These are phyloP conservation scores for Erebia epiphron DNA, from an alignment of 2,888 invertebrate species.

Conservation along the genomic window DNA sequence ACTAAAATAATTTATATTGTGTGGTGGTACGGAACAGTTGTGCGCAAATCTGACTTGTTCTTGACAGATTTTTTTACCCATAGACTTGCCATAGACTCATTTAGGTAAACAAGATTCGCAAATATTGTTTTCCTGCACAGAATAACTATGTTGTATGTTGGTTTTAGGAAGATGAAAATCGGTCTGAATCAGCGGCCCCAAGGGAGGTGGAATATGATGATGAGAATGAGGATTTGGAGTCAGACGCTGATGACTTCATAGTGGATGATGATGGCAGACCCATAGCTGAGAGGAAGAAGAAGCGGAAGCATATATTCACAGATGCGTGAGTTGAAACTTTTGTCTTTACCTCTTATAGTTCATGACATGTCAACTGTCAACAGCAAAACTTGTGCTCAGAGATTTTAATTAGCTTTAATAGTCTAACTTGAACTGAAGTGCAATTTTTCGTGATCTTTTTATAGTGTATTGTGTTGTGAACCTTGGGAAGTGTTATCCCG, in stretches of 20 bases:
- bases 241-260: conserved; percentile 97
- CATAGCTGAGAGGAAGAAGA: conserved; percentile 91
- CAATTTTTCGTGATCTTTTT: too few relatives aligned
- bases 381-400: too few relatives aligned
- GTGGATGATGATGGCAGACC: conserved; percentile 97
- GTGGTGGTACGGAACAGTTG: too few relatives aligned
- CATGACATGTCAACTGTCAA: too few relatives aligned
- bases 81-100: too few relatives aligned
- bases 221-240: conserved; percentile 90
- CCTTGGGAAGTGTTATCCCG: too few relatives aligned
- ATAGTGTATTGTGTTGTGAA: too few relatives aligned
- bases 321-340: conserved; percentile 88
- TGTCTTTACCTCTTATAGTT: not conserved
- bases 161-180: conserved; percentile 88
- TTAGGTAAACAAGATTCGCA: not conserved
- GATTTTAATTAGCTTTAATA: too few relatives aligned
- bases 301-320: conserved; percentile 90
- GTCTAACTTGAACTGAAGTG: too few relatives aligned
- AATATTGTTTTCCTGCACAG: not conserved
- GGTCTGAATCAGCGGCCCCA: conserved; percentile 87
- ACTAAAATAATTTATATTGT: too few relatives aligned
- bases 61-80: not conserved
- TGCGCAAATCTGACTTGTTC: too few relatives aligned
- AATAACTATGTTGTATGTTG: conserved; percentile 15
- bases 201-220: conserved; percentile 88